Conservation (phyloP, 2,113 vertebrate species). For the Strigops habroptila region DNA sequence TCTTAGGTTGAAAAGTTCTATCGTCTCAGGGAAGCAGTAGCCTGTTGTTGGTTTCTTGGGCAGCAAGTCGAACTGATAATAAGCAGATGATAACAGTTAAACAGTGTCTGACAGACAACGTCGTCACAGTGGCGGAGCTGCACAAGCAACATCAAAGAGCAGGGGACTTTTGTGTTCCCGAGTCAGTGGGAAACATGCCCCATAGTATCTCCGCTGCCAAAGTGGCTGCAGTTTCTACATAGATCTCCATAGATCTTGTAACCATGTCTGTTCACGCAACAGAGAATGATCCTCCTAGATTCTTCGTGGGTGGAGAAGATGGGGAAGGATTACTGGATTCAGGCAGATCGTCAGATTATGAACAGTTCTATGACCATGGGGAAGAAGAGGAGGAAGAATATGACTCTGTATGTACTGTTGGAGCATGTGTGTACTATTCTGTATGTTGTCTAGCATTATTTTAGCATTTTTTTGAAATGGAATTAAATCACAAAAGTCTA, state of each 20-base stretch:
- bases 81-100: conserved; percentile 58
- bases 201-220: background rate
- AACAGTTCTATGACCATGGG: conserved; percentile 80
- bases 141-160: conserved; percentile 3
- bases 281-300: conserved; percentile 78
- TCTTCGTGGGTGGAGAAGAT: conserved; percentile 86
- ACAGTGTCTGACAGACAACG: conserved; percentile 39
- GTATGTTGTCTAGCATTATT: background rate
- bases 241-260: conserved; percentile 22
- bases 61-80: conserved; percentile 15
- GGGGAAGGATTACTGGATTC: conserved; percentile 79
- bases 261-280: conserved; percentile 73
- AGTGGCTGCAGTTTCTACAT: conserved; percentile 15
- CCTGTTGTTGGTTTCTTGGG: background rate
- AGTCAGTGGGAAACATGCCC: conserved; percentile 42
- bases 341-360: conserved; percentile 71
- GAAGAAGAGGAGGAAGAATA: conserved; percentile 88
- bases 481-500: background rate
- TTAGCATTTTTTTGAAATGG: background rate
- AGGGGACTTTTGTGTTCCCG: background rate
- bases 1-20: conserved; percentile 44
- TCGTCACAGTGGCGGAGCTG: conserved; percentile 13
- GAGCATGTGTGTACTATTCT: background rate
- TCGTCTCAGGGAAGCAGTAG: conserved; percentile 36
- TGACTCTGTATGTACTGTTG: conserved; percentile 80